Evolutionary conservation across 2,797 vertebrate genomes (phyloP).

Genomic region (Sarcoramphus papa): DNA sequence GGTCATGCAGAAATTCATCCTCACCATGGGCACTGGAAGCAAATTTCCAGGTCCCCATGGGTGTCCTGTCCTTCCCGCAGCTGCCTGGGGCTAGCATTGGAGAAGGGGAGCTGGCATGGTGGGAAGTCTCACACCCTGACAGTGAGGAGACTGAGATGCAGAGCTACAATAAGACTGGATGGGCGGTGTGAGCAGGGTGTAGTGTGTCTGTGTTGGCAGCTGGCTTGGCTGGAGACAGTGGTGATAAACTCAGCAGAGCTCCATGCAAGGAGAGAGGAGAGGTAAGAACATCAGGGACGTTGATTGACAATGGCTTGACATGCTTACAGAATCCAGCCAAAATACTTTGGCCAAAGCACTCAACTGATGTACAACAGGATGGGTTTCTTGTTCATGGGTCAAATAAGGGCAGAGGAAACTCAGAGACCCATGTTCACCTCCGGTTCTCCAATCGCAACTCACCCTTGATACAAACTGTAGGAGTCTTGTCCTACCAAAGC

Average conservation of each 20-base stretch:
- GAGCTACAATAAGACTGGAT: not conserved
- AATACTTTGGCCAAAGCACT: not conserved
- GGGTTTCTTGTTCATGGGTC: not conserved
- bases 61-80: not conserved
- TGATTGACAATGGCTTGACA: not conserved
- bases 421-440: not conserved
- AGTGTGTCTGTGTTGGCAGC: not conserved
- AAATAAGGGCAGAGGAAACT: not conserved
- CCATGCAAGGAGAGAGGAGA: not conserved
- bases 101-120: not conserved
- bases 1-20: not conserved
- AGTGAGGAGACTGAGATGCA: not conserved
- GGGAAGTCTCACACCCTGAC: not conserved
- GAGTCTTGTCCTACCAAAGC: not conserved
- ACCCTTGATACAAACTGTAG: not conserved
- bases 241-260: not conserved
- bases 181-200: not conserved
- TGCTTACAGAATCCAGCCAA: not conserved
- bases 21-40: not conserved
- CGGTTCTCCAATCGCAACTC: rapidly evolving
- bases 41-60: not conserved
- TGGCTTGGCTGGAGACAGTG: not conserved
- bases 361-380: rapidly evolving
- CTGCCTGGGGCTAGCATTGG: not conserved
- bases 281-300: not conserved